phyloP scores from a whole-genome alignment of 2,113 vertebrate genomes.

The Cranoglanis bouderius region DNA sequence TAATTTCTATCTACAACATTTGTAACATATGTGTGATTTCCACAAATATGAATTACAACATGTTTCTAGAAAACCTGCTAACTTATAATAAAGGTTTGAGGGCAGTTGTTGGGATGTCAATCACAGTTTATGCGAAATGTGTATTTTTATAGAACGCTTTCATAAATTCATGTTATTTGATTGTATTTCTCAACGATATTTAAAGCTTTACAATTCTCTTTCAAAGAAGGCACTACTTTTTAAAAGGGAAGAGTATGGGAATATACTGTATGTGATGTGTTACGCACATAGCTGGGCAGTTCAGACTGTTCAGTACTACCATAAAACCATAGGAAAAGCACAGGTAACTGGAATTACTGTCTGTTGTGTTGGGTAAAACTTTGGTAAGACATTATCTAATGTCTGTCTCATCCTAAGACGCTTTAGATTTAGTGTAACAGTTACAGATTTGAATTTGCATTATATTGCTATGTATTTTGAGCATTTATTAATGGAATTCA shows the following conservation, averaged over 20 bases:
- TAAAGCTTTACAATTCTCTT: neutral
- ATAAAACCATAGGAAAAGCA: neutral
- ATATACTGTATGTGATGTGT: neutral
- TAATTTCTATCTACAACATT: neutral
- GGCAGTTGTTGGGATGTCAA: neutral
- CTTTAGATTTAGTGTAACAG: neutral
- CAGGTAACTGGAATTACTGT: neutral
- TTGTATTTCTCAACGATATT: neutral
- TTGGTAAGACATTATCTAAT: neutral
- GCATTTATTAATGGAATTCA: neutral
- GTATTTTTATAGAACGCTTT: neutral
- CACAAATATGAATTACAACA: neutral
- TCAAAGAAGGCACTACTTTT: neutral
- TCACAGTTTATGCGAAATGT: neutral
- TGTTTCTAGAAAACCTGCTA: neutral
- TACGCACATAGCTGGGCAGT: neutral
- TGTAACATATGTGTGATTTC: neutral
- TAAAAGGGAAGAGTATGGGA: neutral
- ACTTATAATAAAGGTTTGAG: neutral
- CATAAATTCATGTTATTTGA: neutral
- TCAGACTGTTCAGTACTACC: neutral
- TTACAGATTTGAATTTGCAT: neutral
- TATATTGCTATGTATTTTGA: neutral
- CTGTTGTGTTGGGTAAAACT: neutral
- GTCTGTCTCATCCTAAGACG: neutral